Evolutionary conservation across 2,113 vertebrate genomes (phyloP).

Genomic region (Sisor rabdophorus): DNA sequence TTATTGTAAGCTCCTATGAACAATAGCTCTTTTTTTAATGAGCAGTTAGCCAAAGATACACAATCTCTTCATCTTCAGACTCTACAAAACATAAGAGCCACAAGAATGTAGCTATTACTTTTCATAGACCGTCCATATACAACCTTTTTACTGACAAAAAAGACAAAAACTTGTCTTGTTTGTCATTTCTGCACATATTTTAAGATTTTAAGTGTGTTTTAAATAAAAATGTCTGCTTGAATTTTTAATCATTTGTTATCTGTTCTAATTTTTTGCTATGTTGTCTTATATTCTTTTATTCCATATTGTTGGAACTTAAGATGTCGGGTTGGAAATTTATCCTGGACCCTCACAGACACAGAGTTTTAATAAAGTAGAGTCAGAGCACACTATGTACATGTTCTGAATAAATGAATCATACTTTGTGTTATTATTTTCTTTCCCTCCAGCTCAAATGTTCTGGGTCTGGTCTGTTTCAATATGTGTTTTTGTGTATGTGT

Average conservation of each 20-base stretch:
- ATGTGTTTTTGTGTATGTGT: constrained; percentile 5
- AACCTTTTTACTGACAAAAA: constrained; percentile 4
- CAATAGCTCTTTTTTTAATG: constrained; percentile 44
- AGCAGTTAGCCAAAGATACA: constrained; percentile 34
- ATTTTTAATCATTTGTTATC: background rate
- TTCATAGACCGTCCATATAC: constrained; percentile 33
- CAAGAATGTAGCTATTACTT: constrained; percentile 40
- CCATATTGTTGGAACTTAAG: constrained; percentile 9
- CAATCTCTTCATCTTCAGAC: constrained; percentile 46
- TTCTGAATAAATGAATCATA: constrained; percentile 21
- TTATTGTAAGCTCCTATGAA: constrained; percentile 39
- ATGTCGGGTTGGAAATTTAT: background rate
- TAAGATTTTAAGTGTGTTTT: background rate
- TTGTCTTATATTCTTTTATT: background rate
- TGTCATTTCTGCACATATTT: background rate
- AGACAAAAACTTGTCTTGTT: background rate
- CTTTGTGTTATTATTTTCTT: constrained; percentile 19
- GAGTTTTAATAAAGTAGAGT: background rate
- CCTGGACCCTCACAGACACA: background rate
- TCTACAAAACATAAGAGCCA: constrained; percentile 39
- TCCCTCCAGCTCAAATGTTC: constrained; percentile 20
- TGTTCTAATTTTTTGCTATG: background rate
- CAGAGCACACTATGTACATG: constrained; percentile 22
- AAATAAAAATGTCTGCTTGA: background rate
- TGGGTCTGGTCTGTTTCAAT: constrained; percentile 4